phyloP scores from a whole-genome alignment of 2,113 vertebrate species.

The Ammodytes marinus region DNA sequence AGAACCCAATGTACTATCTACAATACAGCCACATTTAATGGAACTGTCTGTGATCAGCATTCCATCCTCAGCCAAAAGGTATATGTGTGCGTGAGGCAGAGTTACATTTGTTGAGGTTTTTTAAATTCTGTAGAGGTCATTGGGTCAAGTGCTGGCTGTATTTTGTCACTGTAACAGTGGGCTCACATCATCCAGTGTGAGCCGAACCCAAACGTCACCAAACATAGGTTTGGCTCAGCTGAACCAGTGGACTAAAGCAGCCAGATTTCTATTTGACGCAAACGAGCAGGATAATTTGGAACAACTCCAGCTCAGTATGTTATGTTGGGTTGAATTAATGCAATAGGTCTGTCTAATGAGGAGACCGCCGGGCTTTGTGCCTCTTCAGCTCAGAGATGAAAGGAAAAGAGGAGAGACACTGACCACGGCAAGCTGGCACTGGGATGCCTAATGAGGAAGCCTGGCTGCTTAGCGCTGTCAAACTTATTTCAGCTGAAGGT shows the following conservation, averaged over 20 bases:
- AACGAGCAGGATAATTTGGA: slow-evolving; percentile 66
- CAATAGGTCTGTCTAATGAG: slow-evolving; percentile 76
- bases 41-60: neutral
- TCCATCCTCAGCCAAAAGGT: neutral
- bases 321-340: slow-evolving; percentile 70
- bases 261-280: slow-evolving; percentile 42
- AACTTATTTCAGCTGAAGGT: slow-evolving; percentile 68
- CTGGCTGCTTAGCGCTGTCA: slow-evolving; percentile 69
- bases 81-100: slow-evolving; percentile 6
- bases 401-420: slow-evolving; percentile 69
- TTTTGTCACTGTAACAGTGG: slow-evolving; percentile 37
- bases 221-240: slow-evolving; percentile 39
- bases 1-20: neutral
- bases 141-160: slow-evolving; percentile 24
- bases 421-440: slow-evolving; percentile 59
- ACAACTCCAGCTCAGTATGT: slow-evolving; percentile 60
- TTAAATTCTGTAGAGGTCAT: slow-evolving; percentile 33
- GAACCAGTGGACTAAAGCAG: slow-evolving; percentile 32
- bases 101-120: slow-evolving; percentile 19
- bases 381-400: slow-evolving; percentile 73
- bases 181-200: slow-evolving; percentile 28
- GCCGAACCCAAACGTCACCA: slow-evolving; percentile 17
- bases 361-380: slow-evolving; percentile 68
- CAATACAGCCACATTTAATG: neutral
- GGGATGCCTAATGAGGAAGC: slow-evolving; percentile 69